Evolutionary conservation across 2,113 vertebrate genomes (phyloP).

Genomic region (Nycticebus coucang): DNA sequence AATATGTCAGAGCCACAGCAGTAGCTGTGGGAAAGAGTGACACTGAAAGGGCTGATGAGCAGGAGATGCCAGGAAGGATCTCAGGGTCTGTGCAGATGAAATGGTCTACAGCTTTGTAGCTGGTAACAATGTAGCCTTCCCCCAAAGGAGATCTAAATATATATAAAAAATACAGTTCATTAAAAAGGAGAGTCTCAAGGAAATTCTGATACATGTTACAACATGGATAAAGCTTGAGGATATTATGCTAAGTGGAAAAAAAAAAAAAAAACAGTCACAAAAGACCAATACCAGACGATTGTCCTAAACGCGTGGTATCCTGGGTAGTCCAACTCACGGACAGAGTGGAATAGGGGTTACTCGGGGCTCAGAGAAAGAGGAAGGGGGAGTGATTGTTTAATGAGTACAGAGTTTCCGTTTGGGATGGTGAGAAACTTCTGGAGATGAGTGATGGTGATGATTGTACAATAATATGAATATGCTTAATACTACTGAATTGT

Average conservation of each 20-base stretch:
- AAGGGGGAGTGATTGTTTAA: neutral
- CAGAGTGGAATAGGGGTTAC: neutral
- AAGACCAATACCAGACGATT: neutral
- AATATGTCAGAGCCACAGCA: neutral
- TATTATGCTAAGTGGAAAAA: neutral
- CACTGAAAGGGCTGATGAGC: neutral
- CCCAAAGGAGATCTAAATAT: neutral
- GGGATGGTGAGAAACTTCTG: neutral
- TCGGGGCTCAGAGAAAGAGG: neutral
- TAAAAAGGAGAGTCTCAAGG: neutral
- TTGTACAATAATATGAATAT: neutral
- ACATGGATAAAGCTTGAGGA: neutral
- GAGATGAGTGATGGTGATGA: neutral
- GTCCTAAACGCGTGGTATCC: neutral
- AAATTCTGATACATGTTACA: neutral
- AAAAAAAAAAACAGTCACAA: neutral
- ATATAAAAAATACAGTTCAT: neutral
- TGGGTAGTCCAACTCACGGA: neutral
- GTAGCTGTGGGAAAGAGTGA: neutral
- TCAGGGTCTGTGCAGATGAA: neutral
- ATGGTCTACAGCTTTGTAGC: neutral
- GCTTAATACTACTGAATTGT: neutral
- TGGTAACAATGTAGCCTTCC: constrained; percentile 11
- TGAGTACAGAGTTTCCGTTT: neutral
- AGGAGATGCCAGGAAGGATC: neutral